Base-by-base conservation (phyloP, 1,140 invertebrate genomes). In the Drosophila guanche region DNA sequence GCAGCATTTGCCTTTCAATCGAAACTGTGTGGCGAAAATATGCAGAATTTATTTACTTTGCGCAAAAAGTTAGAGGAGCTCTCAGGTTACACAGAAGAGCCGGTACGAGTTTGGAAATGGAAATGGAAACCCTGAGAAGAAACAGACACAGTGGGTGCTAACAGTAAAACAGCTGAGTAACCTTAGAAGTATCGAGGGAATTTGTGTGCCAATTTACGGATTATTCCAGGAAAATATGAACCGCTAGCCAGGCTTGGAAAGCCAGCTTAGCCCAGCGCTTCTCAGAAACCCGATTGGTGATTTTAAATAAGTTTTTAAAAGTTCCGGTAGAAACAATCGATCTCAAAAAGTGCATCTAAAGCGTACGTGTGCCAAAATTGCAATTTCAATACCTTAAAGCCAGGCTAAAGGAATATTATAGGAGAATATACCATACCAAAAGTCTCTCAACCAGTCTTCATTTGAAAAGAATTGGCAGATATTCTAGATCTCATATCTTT, bases 141-240 rank as follows among this genome's bases (percentile, higher is more conserved):
- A n/a, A 37, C 22, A 57, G 41, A 45, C 40, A 69, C 47, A 43
- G 57, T 75, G 73, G 40, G 62, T 63, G 65, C 62, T 78, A 78
- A 78, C 76, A 50, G 68, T 79, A 73, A 62, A 71, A 48, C 55
- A 41, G 59, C 48, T 50, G 43, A 33, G 77, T 77, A 81, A 83
- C 59, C 47, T 45, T 55, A 83, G 76, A 73, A 62, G 61, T 40
- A 40, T 12, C 23, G 5, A 46, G 29, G 29, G 41, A 45, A 58
- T 59, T 57, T n/a, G 43, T 63, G 58, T 37, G 20, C 22, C 25
- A 8, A 46, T 5, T 29, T 33, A 10, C 29, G 0, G 29, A 12
- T 4, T 40, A 66, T 75, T 73, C 68, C 23, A 42, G 42, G 57
- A 79, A 55, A 43, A 53, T 52, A 22, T 40, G 50, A 23, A 33